Conservation (phyloP, 2,797 vertebrate species). For the Tolypeutes matacus region DNA sequence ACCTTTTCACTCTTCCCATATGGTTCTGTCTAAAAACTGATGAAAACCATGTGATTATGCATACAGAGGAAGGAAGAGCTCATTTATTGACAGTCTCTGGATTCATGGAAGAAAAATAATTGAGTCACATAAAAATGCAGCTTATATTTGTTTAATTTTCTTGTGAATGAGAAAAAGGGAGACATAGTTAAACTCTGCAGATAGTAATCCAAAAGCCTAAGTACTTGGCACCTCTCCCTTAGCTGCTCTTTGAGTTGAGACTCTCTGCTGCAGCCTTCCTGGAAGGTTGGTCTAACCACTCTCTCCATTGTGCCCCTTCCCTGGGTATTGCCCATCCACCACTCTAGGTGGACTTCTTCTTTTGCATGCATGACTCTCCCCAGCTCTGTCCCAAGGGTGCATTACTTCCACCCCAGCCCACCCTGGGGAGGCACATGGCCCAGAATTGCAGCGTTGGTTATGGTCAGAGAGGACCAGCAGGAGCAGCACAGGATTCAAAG, state of each 20-base stretch:
- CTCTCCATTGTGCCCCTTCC: not conserved
- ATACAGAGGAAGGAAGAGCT: not conserved
- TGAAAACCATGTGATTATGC: not conserved
- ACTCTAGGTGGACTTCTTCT: not conserved
- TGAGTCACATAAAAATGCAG: slow-evolving; percentile 43
- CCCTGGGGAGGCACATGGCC: not conserved
- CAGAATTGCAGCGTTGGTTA: not conserved
- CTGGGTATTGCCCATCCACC: not conserved
- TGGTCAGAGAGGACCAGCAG: not conserved
- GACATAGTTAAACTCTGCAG: not conserved
- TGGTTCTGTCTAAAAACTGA: slow-evolving; percentile 15
- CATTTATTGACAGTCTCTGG: slow-evolving; percentile 36
- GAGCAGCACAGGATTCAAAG: not conserved
- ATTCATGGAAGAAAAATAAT: slow-evolving; percentile 46
- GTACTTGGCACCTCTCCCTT: too few species aligned
- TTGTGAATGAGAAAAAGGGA: not conserved
- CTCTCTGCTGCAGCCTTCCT: not conserved
- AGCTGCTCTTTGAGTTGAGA: not conserved
- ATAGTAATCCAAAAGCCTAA: too few species aligned
- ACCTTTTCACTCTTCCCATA: not conserved
- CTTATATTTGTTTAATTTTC: not conserved
- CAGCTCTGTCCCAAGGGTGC: too few species aligned
- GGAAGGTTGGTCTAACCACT: not conserved
- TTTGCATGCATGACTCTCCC: not conserved
- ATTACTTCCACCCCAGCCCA: not conserved